Percentiles rank a stretch among this genome's conserved stretches.
Evolutionary conservation across 1,140 invertebrate species (phyloP).

Genomic region (Drosophila burlai): DNA sequence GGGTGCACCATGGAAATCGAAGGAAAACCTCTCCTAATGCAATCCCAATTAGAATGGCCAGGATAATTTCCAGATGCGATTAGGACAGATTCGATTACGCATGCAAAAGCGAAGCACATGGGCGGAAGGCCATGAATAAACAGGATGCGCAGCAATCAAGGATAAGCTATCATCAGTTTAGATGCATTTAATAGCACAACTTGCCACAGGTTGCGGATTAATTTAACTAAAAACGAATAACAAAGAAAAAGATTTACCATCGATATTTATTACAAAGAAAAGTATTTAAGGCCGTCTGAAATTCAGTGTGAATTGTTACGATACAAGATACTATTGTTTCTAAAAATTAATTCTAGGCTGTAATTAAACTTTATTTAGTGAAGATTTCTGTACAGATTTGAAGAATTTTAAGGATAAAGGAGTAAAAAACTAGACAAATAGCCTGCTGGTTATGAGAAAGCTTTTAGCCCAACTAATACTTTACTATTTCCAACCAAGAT

Average conservation of each 20-base stretch:
- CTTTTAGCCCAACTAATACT: not conserved
- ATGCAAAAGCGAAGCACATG: slow-evolving; percentile 22
- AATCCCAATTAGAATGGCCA: slow-evolving; percentile 44
- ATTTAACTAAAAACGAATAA: not conserved
- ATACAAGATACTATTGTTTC: not conserved
- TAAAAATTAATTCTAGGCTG: not conserved
- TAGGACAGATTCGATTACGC: slow-evolving; percentile 37
- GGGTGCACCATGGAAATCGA: slow-evolving; percentile 2
- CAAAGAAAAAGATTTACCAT: not conserved
- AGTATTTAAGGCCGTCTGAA: not conserved
- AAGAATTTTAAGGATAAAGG: too few relatives aligned
- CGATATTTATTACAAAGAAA: not conserved
- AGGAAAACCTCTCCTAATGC: slow-evolving; percentile 14
- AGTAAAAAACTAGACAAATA: too few relatives aligned
- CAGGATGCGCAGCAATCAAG: slow-evolving; percentile 11
- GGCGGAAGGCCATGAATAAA: slow-evolving; percentile 19
- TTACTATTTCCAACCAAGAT: not conserved
- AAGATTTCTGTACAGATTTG: not conserved
- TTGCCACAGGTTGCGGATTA: slow-evolving; percentile 1
- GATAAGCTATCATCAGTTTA: not conserved
- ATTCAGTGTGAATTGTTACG: not conserved
- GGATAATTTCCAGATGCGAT: slow-evolving; percentile 53
- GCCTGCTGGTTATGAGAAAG: not conserved
- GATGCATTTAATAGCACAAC: not conserved
- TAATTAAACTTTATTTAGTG: not conserved